phyloP scores from a whole-genome alignment of 2,888 invertebrate species.

The Junonia oenone region DNA sequence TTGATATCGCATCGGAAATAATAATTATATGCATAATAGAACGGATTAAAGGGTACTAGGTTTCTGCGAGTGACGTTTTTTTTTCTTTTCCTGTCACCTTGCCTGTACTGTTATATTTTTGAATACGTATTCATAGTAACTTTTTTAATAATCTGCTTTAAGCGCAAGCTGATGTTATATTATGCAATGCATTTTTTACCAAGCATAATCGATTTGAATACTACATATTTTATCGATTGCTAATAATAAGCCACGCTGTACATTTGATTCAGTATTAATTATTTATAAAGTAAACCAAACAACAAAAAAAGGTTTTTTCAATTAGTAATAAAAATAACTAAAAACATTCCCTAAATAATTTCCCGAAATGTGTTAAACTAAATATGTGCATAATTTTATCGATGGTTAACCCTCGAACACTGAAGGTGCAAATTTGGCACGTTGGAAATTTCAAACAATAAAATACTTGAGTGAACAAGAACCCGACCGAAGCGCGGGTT shows the following conservation, averaged over 20 bases:
- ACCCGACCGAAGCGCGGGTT: conserved; percentile 44
- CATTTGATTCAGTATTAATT: no score
- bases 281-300: no score
- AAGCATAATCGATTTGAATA: not conserved
- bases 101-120: conserved; percentile 46
- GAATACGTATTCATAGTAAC: conserved; percentile 26
- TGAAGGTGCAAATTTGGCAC: conserved; percentile 64
- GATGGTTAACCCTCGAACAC: conserved; percentile 68
- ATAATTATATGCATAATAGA: conserved; percentile 79
- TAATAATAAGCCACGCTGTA: no score
- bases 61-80: conserved; percentile 58
- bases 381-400: conserved; percentile 33
- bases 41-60: conserved; percentile 68
- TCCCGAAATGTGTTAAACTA: not conserved
- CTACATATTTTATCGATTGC: no score
- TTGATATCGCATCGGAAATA: conserved; percentile 76
- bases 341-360: not conserved
- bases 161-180: conserved; percentile 49
- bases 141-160: conserved; percentile 65
- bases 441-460: conserved; percentile 53
- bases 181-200: not conserved
- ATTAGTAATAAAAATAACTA: not conserved
- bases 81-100: conserved; percentile 71
- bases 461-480: conserved; percentile 51
- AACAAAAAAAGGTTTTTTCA: no score